These are phyloP conservation scores for Selenia dentaria DNA, from an alignment of 2,888 invertebrate species.

Conservation along the genomic window DNA sequence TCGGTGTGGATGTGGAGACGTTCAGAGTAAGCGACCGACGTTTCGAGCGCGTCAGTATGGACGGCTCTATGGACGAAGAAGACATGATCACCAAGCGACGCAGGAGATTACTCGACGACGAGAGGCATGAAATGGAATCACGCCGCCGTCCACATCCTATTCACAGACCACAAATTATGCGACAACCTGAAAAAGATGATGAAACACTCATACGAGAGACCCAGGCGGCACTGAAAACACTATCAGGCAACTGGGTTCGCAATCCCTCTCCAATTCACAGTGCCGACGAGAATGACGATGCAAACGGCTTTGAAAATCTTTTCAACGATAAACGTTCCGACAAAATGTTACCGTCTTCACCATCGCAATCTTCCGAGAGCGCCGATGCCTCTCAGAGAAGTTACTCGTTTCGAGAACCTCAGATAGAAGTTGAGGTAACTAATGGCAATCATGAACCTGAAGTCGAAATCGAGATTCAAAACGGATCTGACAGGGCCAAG, in stretches of 20 bases:
- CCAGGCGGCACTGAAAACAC: constrained; percentile 93
- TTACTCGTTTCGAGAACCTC: constrained; percentile 77
- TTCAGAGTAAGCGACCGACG: constrained; percentile 70
- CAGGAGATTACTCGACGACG: constrained; percentile 78
- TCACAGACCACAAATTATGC: constrained; percentile 66
- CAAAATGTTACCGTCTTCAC: constrained; percentile 87
- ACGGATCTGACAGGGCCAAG: constrained; percentile 61
- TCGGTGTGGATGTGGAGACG: constrained; percentile 80
- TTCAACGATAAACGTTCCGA: constrained; percentile 92
- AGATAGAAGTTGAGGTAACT: constrained; percentile 42
- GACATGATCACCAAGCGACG: constrained; percentile 68
- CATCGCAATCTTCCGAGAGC: constrained; percentile 85
- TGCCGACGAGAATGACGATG: constrained; percentile 89
- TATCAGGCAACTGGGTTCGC: constrained; percentile 94
- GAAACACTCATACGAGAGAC: constrained; percentile 94
- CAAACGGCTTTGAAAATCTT: constrained; percentile 92
- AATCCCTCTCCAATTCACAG: constrained; percentile 87
- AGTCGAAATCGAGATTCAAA: constrained; percentile 41
- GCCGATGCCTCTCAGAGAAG: constrained; percentile 87
- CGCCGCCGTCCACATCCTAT: constrained; percentile 55
- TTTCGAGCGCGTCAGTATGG: constrained; percentile 57
- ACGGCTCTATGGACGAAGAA: constrained; percentile 77
- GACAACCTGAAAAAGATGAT: constrained; percentile 86
- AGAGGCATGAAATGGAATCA: constrained; percentile 56
- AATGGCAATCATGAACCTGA: constrained; percentile 54